A percentile compares a stretch with the other conserved stretches of the same genome.
Conservation (phyloP, 2,888 invertebrate genomes). For the Neoitamus cyanurus region DNA sequence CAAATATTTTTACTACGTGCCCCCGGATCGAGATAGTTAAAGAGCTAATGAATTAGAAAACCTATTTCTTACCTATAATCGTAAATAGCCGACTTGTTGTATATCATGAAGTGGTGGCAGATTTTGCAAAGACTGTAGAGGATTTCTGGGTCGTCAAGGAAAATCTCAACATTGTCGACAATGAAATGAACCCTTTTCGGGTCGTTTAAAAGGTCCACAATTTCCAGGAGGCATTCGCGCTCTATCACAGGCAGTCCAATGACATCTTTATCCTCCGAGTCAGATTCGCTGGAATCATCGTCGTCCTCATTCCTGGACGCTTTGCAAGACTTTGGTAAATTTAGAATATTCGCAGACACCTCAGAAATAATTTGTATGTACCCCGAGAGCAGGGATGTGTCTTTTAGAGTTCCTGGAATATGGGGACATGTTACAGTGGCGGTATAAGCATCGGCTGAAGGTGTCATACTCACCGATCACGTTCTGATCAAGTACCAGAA, state of each 20-base stretch:
- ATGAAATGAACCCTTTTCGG: slow-evolving; percentile 69
- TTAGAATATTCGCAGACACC: slow-evolving; percentile 62
- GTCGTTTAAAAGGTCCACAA: slow-evolving; percentile 75
- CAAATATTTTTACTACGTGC: no score
- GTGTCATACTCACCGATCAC: slow-evolving; percentile 58
- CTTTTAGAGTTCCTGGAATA: slow-evolving; percentile 57
- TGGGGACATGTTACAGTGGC: not conserved
- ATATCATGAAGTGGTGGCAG: slow-evolving; percentile 85
- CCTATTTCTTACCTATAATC: slow-evolving; percentile 77
- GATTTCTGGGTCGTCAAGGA: slow-evolving; percentile 67
- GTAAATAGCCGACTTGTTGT: slow-evolving; percentile 84
- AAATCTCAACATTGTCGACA: slow-evolving; percentile 65
- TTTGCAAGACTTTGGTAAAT: slow-evolving; percentile 62
- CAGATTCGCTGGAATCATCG: slow-evolving; percentile 58
- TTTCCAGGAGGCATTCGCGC: slow-evolving; percentile 60
- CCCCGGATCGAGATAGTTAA: no score
- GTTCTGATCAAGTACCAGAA: slow-evolving; percentile 63
- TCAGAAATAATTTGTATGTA: slow-evolving; percentile 64
- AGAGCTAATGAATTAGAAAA: no score
- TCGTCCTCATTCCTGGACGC: slow-evolving; percentile 57
- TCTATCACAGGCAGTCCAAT: slow-evolving; percentile 58
- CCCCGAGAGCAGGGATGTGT: not conserved
- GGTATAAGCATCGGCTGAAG: not conserved
- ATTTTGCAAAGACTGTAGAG: slow-evolving; percentile 79
- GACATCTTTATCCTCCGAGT: slow-evolving; percentile 56